phyloP scores from a whole-genome alignment of 2,888 invertebrate genomes.

The Platerodrilus igneus region DNA sequence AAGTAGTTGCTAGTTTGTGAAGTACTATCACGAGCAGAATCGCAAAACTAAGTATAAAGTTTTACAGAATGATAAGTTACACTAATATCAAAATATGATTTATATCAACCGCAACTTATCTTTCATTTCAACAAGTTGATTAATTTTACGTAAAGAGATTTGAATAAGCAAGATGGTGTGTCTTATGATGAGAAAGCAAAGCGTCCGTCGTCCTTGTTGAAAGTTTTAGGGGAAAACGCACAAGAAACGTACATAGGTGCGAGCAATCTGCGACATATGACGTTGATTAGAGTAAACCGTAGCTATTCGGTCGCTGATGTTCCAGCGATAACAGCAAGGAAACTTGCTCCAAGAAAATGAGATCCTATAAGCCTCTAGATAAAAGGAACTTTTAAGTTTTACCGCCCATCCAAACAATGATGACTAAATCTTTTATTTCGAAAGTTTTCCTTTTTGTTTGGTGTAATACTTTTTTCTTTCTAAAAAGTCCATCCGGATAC shows the following conservation, averaged over 20 bases:
- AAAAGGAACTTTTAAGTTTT: slow-evolving; percentile 29
- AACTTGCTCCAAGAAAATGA: slow-evolving; percentile 30
- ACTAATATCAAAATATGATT: too few relatives aligned
- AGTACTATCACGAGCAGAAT: too few relatives aligned
- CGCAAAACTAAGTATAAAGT: too few relatives aligned
- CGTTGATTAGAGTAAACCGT: slow-evolving; percentile 32
- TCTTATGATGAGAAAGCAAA: too few relatives aligned
- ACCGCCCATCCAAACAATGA: slow-evolving; percentile 39
- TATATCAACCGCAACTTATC: too few relatives aligned
- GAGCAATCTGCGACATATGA: slow-evolving; percentile 22
- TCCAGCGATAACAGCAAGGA: slow-evolving; percentile 25
- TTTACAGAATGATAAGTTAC: too few relatives aligned
- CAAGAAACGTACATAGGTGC: slow-evolving; percentile 10
- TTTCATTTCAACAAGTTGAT: too few relatives aligned
- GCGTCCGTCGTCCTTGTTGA: too few relatives aligned
- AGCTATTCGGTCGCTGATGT: slow-evolving; percentile 28
- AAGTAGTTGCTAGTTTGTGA: too few relatives aligned
- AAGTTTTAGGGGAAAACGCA: slow-evolving; percentile 8
- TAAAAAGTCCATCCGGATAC: slow-evolving; percentile 16
- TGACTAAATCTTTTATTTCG: slow-evolving; percentile 38
- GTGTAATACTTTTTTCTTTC: slow-evolving; percentile 30
- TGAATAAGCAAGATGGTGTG: too few relatives aligned
- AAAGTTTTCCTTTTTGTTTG: slow-evolving; percentile 31
- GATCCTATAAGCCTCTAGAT: slow-evolving; percentile 33
- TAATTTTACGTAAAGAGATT: too few relatives aligned